Conservation (phyloP, 2,113 vertebrate species). For the Pollimyrus isidori region DNA sequence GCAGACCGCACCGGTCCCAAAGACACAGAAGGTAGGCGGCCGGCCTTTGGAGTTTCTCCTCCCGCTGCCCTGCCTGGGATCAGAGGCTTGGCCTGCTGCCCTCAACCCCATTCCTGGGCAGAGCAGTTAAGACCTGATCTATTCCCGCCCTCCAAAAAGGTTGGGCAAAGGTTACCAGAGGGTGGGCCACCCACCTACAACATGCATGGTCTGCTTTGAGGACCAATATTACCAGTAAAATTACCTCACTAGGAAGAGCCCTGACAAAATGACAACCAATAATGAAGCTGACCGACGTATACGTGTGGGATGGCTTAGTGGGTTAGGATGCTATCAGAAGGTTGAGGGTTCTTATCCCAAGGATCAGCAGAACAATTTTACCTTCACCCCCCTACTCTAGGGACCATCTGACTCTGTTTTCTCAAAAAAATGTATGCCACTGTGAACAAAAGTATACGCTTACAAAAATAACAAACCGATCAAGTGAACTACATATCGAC, state of each 20-base stretch:
- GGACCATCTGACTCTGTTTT: neutral
- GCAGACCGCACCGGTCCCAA: slow-evolving; percentile 63
- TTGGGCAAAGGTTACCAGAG: neutral
- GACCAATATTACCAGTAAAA: neutral
- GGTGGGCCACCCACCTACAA: neutral
- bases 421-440: neutral
- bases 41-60: slow-evolving; percentile 27
- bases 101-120: slow-evolving; percentile 30
- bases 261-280: neutral
- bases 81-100: slow-evolving; percentile 28
- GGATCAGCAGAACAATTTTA: neutral
- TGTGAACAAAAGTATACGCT: neutral
- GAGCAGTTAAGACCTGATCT: neutral
- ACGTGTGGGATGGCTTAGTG: neutral
- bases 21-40: slow-evolving; percentile 51
- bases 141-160: neutral
- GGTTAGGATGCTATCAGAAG: neutral
- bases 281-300: neutral
- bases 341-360: neutral
- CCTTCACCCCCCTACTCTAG: neutral
- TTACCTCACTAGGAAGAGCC: neutral
- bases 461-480: neutral
- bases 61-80: neutral
- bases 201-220: neutral
- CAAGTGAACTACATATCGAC: neutral